Conservation (phyloP, 1,140 invertebrate genomes). For the Hylaeus anthracinus region DNA sequence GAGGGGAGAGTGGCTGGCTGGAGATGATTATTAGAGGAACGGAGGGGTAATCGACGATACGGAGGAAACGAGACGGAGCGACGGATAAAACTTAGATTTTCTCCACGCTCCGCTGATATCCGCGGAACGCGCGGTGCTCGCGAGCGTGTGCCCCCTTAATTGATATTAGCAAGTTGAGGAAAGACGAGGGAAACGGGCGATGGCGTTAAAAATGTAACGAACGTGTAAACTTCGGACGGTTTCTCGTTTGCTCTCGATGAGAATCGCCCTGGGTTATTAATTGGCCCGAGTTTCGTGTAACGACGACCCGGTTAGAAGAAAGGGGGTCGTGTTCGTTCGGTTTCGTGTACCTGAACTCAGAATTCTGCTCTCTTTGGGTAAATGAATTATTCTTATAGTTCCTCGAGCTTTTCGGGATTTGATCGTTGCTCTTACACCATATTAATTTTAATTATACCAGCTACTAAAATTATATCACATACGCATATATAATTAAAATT, state of each 20-base stretch:
- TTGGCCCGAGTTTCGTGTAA: background rate
- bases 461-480: too few species aligned
- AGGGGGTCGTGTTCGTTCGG: too few species aligned
- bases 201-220: conserved; percentile 22
- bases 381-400: too few species aligned
- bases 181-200: background rate
- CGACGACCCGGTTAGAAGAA: too few species aligned
- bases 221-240: conserved; percentile 14
- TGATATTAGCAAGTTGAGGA: conserved; percentile 22
- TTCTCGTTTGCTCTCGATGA: conserved; percentile 10
- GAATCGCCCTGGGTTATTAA: conserved; percentile 3
- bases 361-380: too few species aligned
- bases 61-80: background rate
- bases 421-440: too few species aligned
- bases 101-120: background rate
- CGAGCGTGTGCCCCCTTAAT: conserved; percentile 13
- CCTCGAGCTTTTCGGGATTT: too few species aligned
- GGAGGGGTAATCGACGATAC: conserved; percentile 39
- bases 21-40: conserved; percentile 49
- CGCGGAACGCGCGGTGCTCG: background rate
- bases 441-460: too few species aligned
- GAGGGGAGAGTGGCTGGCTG: conserved; percentile 9
- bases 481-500: too few species aligned
- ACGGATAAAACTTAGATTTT: conserved; percentile 18
- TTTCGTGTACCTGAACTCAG: too few species aligned